Conservation (phyloP, 2,113 vertebrate species). For the Periophthalmus modestus region DNA sequence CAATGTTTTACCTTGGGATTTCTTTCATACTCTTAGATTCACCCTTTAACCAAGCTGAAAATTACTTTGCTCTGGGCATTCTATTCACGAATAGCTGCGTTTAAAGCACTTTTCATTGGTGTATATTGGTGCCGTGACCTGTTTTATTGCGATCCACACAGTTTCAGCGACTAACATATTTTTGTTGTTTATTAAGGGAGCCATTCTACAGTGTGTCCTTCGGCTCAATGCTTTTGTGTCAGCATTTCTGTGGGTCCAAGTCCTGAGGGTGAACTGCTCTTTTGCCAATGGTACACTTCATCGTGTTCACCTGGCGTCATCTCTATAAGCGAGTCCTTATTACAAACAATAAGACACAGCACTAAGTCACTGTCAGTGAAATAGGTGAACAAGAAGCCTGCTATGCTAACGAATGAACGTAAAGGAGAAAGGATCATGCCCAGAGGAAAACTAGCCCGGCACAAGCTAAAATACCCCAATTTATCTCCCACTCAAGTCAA, state of each 20-base stretch:
- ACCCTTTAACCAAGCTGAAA: background rate
- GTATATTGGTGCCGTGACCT: constrained; percentile 1
- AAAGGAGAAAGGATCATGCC: constrained; percentile 22
- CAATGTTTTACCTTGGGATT: constrained; percentile 1
- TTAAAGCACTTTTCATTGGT: background rate
- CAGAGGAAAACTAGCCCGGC: constrained; percentile 43
- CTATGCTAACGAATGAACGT: constrained; percentile 45
- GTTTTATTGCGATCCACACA: background rate
- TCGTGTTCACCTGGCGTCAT: constrained; percentile 42
- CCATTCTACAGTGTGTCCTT: constrained; percentile 17
- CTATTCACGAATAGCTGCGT: background rate
- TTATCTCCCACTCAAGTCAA: constrained; percentile 21
- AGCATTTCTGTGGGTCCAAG: constrained; percentile 34
- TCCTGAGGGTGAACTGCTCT: constrained; percentile 32
- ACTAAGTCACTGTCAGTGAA: constrained; percentile 7
- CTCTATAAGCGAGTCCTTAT: constrained; percentile 46
- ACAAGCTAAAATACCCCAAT: constrained; percentile 21
- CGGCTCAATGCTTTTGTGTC: constrained; percentile 28
- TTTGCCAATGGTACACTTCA: constrained; percentile 36
- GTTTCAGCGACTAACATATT: background rate
- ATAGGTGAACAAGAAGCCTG: constrained; percentile 24
- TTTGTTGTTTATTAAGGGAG: constrained; percentile 1
- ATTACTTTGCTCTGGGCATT: background rate
- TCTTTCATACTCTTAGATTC: background rate
- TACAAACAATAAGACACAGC: constrained; percentile 51